Conservation (phyloP, 2,113 vertebrate species). For the Paratilapia polleni region DNA sequence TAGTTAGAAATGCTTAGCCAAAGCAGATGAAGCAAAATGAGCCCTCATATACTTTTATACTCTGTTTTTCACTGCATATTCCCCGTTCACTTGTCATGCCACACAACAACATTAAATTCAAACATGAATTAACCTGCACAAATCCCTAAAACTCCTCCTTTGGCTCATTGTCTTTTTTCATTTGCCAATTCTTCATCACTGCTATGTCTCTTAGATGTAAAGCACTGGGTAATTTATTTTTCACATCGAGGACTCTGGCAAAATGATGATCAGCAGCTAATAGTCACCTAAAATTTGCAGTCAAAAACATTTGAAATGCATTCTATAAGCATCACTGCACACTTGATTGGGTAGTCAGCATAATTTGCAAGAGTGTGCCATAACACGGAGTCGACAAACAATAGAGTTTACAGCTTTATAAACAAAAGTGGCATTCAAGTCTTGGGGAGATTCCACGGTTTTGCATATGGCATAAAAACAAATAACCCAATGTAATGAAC, state of each 20-base stretch:
- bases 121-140: background rate
- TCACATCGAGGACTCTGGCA: background rate
- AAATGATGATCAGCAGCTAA: constrained; percentile 21
- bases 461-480: constrained; percentile 35
- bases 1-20: background rate
- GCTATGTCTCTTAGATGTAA: background rate
- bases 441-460: constrained; percentile 26
- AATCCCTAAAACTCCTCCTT: background rate
- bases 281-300: constrained; percentile 29
- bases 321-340: constrained; percentile 56
- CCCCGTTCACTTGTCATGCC: background rate
- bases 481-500: constrained; percentile 18
- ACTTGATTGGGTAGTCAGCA: constrained; percentile 53
- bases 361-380: constrained; percentile 12
- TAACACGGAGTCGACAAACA: constrained; percentile 33
- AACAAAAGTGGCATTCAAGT: constrained; percentile 53
- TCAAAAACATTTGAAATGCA: constrained; percentile 51
- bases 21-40: background rate
- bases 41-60: background rate
- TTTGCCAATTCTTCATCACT: background rate
- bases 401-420: constrained; percentile 11
- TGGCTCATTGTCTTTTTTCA: background rate
- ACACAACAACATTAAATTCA: background rate
- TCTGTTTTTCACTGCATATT: background rate
- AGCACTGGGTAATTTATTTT: constrained; percentile 14